Percentiles rank a stretch among this genome's conserved stretches.
Conservation (phyloP, 2,888 invertebrate species). For the Crepidodera aurea region DNA sequence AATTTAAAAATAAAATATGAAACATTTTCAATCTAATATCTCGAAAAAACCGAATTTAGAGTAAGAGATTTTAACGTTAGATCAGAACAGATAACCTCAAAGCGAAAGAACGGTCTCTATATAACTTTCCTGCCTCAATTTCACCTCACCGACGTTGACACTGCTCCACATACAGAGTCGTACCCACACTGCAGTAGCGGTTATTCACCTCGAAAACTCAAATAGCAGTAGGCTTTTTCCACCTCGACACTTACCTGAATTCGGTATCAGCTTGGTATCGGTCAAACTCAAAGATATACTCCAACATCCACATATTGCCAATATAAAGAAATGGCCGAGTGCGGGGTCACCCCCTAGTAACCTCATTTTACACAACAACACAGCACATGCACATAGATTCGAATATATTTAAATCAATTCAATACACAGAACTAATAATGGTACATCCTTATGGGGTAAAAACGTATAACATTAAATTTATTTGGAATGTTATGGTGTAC, state of each 20-base stretch:
- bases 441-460: neutral
- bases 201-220: slow-evolving; percentile 24
- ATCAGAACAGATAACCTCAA: slow-evolving; percentile 1
- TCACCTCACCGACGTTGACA: slow-evolving; percentile 14
- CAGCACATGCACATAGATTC: slow-evolving; percentile 41
- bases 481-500: neutral
- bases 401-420: slow-evolving; percentile 32
- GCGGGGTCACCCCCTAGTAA: slow-evolving; percentile 51
- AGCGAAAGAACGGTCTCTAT: neutral
- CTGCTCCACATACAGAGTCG: slow-evolving; percentile 11
- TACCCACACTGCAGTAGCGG: slow-evolving; percentile 13
- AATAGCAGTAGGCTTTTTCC: neutral
- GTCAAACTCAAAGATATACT: slow-evolving; percentile 48
- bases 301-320: slow-evolving; percentile 49
- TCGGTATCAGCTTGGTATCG: slow-evolving; percentile 48
- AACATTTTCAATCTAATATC: neutral
- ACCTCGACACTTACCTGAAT: slow-evolving; percentile 36
- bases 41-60: neutral
- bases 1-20: neutral
- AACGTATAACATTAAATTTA: neutral
- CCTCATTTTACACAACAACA: slow-evolving; percentile 50
- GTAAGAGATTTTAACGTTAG: slow-evolving; percentile 4
- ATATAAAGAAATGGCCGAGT: slow-evolving; percentile 46
- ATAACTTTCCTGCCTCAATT: neutral
- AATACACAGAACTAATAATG: slow-evolving; percentile 35